These are phyloP conservation scores for Microchrysa polita DNA, from an alignment of 2,888 invertebrate genomes.

Conservation along the genomic window DNA sequence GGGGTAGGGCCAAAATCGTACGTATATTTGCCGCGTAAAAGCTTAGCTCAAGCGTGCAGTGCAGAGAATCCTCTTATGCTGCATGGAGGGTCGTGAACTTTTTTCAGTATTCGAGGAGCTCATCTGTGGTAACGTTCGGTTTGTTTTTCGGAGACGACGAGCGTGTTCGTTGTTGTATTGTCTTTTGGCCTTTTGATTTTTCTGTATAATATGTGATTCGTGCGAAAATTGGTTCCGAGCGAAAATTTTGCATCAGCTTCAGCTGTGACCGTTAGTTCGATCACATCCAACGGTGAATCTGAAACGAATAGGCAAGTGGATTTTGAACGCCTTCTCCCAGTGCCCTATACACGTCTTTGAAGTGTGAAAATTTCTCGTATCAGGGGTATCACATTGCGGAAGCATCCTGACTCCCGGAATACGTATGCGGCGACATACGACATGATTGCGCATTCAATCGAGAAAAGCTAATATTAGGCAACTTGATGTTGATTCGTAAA, in stretches of 20 bases:
- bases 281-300: too few relatives aligned
- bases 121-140: conserved; percentile 42
- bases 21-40: conserved; percentile 27
- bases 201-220: conserved; percentile 28
- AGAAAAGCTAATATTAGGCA: conserved; percentile 19
- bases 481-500: conserved; percentile 33
- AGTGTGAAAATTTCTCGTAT: neutral
- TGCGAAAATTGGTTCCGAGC: conserved; percentile 23
- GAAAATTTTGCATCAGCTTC: conserved; percentile 23
- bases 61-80: conserved; percentile 32
- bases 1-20: conserved; percentile 30
- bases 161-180: neutral
- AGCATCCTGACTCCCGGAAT: conserved; percentile 24
- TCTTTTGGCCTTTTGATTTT: conserved; percentile 38
- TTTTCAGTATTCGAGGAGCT: conserved; percentile 44
- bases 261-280: too few relatives aligned
- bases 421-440: neutral
- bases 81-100: conserved; percentile 32
- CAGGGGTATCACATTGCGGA: neutral
- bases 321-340: neutral
- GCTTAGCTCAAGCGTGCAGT: conserved; percentile 36
- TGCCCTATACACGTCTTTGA: neutral
- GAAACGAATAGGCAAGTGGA: too few relatives aligned
- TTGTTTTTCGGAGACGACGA: conserved; percentile 13
- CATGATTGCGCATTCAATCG: conserved; percentile 28